phyloP scores from a whole-genome alignment of 2,888 invertebrate genomes.

The Ophonus ardosiacus region DNA sequence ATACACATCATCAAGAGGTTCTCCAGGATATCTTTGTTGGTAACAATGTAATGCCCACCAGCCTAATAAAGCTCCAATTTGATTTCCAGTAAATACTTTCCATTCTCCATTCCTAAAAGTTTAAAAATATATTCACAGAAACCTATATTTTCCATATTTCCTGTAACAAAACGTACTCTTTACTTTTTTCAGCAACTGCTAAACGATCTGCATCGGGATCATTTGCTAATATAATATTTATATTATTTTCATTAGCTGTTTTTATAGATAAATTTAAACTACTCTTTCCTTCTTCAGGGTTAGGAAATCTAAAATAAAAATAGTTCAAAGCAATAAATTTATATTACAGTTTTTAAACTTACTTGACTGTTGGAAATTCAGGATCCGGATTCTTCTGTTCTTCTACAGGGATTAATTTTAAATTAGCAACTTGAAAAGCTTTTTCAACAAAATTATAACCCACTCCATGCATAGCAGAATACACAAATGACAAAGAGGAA shows the following conservation, averaged over 20 bases:
- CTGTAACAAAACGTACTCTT: constrained; percentile 75
- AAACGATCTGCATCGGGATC: constrained; percentile 99
- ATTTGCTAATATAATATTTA: constrained; percentile 92
- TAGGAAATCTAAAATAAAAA: constrained; percentile 84
- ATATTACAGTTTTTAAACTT: constrained; percentile 63
- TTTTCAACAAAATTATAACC: constrained; percentile 87
- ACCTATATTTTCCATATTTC: neutral
- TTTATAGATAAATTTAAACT: constrained; percentile 81
- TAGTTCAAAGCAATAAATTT: neutral
- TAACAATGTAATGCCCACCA: constrained; percentile 92
- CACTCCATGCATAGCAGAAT: constrained; percentile 99
- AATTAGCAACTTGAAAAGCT: constrained; percentile 86
- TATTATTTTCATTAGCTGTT: constrained; percentile 85
- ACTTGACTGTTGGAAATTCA: constrained; percentile 96
- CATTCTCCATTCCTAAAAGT: constrained; percentile 80
- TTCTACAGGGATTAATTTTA: constrained; percentile 83
- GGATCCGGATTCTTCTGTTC: constrained; percentile 94
- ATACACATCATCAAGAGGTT: constrained; percentile 81
- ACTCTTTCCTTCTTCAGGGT: constrained; percentile 95
- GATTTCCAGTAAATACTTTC: constrained; percentile 96
- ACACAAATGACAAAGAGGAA: constrained; percentile 82
- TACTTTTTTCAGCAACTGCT: constrained; percentile 92
- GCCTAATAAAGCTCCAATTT: constrained; percentile 94
- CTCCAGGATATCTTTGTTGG: constrained; percentile 76
- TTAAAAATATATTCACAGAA: constrained; percentile 62